A percentile compares a stretch with the other conserved stretches of the same genome.
Conservation (phyloP, 1,140 invertebrate species). For the Chelonus insularis region DNA sequence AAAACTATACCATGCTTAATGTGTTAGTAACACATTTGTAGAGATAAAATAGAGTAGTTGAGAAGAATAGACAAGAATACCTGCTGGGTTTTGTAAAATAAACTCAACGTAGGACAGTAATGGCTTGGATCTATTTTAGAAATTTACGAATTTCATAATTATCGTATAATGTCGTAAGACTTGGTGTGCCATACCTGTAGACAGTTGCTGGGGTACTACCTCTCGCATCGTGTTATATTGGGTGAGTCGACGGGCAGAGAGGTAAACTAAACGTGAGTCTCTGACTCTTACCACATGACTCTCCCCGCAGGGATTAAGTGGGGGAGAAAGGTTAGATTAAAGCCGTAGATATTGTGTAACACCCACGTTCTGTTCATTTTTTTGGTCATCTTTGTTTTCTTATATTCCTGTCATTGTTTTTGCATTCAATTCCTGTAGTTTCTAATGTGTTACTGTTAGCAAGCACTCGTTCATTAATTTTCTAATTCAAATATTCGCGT, state of each 20-base stretch:
- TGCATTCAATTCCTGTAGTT: no score
- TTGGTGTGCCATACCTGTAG: conserved; percentile 41
- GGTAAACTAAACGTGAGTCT: conserved; percentile 7
- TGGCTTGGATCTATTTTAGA: conserved; percentile 50
- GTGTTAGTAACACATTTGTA: no score
- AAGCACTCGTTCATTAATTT: no score
- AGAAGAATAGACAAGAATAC: not conserved
- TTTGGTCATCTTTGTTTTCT: no score
- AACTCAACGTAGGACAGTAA: conserved; percentile 38
- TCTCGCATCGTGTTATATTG: no score
- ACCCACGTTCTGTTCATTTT: no score
- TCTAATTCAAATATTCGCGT: no score
- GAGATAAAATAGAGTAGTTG: not conserved
- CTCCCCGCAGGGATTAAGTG: conserved; percentile 19
- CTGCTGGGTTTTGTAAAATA: conserved; percentile 22
- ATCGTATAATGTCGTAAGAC: conserved; percentile 58
- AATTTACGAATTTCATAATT: conserved; percentile 62
- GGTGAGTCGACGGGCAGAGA: not conserved
- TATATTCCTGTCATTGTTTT: no score
- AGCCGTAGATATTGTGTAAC: conserved; percentile 55
- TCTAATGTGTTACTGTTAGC: no score
- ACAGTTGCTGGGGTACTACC: conserved; percentile 1
- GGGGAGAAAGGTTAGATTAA: conserved; percentile 57
- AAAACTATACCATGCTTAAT: no score
- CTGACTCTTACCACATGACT: conserved; percentile 14